Conservation (phyloP, 64 coral and sea anemone genomes). For the Catalaphyllia jardinei region DNA sequence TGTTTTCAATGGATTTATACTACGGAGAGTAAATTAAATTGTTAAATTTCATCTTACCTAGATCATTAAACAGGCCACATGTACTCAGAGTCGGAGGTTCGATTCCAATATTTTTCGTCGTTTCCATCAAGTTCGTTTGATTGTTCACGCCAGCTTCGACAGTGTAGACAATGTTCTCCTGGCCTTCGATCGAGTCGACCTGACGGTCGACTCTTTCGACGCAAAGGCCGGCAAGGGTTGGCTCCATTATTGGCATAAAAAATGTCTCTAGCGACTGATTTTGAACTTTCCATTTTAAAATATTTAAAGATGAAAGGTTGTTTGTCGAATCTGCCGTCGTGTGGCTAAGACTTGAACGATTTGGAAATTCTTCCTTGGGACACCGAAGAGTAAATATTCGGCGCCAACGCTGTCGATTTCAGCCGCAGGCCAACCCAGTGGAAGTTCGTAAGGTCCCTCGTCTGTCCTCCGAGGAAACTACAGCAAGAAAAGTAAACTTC, state of each 20-base stretch:
- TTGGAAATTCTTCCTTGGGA: not conserved
- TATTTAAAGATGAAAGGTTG: not conserved
- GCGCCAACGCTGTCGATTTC: slow-evolving; percentile 30
- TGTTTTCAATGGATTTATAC: not conserved
- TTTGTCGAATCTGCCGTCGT: slow-evolving; percentile 31
- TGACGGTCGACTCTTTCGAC: slow-evolving; percentile 25
- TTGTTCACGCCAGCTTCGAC: not conserved
- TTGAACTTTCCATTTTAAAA: not conserved
- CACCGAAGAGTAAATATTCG: not conserved
- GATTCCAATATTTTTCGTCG: not conserved
- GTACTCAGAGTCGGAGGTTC: not conserved
- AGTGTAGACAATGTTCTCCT: not conserved
- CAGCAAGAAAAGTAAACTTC: not conserved
- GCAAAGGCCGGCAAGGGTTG: not conserved
- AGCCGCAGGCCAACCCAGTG: not conserved
- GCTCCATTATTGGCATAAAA: not conserved
- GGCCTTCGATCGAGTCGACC: not conserved
- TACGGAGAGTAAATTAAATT: not conserved
- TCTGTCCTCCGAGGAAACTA: not conserved
- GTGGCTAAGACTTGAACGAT: slow-evolving; percentile 25
- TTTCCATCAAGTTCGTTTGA: slow-evolving; percentile 6
- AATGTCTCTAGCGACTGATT: not conserved
- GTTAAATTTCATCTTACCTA: slow-evolving; percentile 14
- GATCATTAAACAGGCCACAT: slow-evolving; percentile 68
- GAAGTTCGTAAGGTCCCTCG: not conserved